Conservation (phyloP, 2,888 invertebrate genomes). For the Miltochrista miniata region DNA sequence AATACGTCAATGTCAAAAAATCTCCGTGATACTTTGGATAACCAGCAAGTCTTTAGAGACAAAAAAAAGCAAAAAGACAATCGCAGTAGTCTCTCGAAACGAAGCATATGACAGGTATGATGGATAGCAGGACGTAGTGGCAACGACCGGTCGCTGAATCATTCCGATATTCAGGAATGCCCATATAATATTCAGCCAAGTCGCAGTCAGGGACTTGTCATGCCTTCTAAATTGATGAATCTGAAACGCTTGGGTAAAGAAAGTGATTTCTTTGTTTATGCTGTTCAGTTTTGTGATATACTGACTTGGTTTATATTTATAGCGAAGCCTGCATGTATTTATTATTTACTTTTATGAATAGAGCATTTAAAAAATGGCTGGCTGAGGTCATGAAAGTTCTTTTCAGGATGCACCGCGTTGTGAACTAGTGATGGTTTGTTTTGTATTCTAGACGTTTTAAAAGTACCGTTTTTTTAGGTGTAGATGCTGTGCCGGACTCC, state of each 20-base stretch:
- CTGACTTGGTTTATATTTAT: conserved; percentile 4
- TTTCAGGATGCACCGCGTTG: too few species aligned
- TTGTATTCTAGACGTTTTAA: too few species aligned
- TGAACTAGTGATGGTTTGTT: too few species aligned
- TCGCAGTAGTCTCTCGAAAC: conserved; percentile 23
- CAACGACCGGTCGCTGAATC: conserved; percentile 39
- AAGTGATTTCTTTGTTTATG: conserved; percentile 29
- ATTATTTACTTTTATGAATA: too few species aligned
- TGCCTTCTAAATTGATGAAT: conserved; percentile 38
- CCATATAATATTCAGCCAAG: conserved; percentile 33
- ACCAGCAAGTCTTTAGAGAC: not conserved
- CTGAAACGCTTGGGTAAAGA: conserved; percentile 23
- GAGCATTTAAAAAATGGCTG: too few species aligned
- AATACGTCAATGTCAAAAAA: not conserved
- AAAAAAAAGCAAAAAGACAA: conserved; percentile 16
- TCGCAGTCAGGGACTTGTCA: conserved; percentile 25
- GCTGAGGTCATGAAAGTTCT: too few species aligned
- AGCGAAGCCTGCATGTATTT: too few species aligned
- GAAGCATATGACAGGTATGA: conserved; percentile 49
- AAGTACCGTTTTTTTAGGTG: too few species aligned
- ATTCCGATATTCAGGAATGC: conserved; percentile 30
- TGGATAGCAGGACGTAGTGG: conserved; percentile 42
- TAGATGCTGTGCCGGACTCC: too few species aligned
- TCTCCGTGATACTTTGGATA: not conserved
- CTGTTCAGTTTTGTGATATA: conserved; percentile 15